A percentile compares a stretch with the other conserved stretches of the same genome.
phyloP scores from a whole-genome alignment of 2,888 invertebrate species.

The Caenorhabditis sp. region DNA sequence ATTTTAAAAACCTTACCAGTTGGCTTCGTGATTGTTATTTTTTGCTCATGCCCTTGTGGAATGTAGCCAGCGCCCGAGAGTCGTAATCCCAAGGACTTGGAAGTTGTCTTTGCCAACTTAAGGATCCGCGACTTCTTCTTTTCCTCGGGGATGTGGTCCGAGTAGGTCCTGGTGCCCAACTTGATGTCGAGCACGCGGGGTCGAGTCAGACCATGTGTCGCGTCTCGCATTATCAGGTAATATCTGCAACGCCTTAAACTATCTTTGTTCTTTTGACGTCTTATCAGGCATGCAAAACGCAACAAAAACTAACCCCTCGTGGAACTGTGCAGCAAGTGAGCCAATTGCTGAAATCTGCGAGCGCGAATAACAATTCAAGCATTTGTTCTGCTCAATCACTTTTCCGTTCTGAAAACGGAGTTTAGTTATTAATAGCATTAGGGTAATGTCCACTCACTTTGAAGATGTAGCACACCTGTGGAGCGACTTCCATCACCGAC shows the following conservation, averaged over 20 bases:
- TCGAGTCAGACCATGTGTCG: neutral
- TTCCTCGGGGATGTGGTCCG: conserved; percentile 16
- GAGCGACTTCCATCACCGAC: neutral
- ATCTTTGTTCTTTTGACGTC: neutral
- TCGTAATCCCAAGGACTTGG: neutral
- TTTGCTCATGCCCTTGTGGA: no score
- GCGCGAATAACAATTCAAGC: no score
- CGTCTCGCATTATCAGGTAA: conserved; percentile 18
- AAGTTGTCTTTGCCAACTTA: conserved; percentile 3
- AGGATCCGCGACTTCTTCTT: conserved; percentile 6
- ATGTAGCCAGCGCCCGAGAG: conserved; percentile 33
- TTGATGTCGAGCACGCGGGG: conserved; percentile 28
- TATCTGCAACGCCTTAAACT: conserved; percentile 1
- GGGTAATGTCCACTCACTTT: neutral
- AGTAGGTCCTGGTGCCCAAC: conserved; percentile 24
- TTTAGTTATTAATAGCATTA: neutral
- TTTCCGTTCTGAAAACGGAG: conserved; percentile 1
- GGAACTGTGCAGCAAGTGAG: no score
- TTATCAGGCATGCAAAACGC: no score
- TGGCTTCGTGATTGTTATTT: no score
- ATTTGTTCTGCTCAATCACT: no score
- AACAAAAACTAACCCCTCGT: no score
- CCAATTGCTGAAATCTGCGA: no score
- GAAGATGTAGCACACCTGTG: conserved; percentile 1
- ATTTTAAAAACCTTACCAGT: no score